These are phyloP conservation scores for Seriola aureovittata DNA, from an alignment of 2,113 vertebrate genomes.

Conservation along the genomic window DNA sequence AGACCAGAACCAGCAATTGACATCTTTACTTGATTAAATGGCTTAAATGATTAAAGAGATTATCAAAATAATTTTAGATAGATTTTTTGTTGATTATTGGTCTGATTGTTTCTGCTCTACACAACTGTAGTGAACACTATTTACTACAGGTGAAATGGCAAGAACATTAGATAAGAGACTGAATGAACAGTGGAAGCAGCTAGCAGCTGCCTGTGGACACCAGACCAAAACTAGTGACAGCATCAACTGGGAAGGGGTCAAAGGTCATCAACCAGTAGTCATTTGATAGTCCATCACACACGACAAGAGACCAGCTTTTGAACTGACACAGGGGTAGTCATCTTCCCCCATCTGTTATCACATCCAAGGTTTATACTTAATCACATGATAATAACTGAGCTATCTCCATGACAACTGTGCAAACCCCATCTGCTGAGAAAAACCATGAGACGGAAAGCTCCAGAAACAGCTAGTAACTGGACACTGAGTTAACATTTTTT, in stretches of 20 bases:
- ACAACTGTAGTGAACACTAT: background rate
- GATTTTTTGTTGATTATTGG: background rate
- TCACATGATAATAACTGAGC: background rate
- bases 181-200: background rate
- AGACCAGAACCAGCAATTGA: background rate
- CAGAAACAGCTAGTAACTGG: background rate
- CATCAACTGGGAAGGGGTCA: background rate
- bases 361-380: background rate
- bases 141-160: background rate
- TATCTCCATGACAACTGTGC: background rate
- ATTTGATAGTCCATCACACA: background rate
- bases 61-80: background rate
- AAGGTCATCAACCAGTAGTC: background rate
- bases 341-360: background rate
- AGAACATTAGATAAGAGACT: background rate
- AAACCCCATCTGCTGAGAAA: background rate
- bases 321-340: background rate
- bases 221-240: background rate
- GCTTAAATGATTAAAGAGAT: background rate
- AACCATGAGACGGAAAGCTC: background rate
- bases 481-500: background rate
- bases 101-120: background rate
- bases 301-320: background rate
- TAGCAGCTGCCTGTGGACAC: background rate
- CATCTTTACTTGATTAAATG: background rate